Evolutionary conservation across 2,113 vertebrate species (phyloP).

Genomic region (Sialia sialis): DNA sequence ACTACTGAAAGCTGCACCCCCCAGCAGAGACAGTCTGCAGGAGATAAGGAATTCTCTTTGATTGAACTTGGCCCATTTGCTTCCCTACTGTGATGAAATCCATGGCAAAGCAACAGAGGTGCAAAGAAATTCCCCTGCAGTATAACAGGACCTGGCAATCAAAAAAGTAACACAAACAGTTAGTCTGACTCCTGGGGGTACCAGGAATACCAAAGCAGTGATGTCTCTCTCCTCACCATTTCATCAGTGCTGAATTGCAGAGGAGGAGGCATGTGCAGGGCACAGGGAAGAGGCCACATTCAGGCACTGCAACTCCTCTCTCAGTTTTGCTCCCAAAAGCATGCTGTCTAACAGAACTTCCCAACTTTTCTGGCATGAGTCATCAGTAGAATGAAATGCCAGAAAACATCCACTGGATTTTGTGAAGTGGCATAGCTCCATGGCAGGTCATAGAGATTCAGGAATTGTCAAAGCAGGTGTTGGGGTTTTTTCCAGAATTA

Average conservation of each 20-base stretch:
- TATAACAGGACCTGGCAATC: background rate
- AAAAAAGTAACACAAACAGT: background rate
- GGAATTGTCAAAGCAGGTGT: background rate
- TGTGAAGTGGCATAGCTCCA: background rate
- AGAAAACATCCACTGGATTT: background rate
- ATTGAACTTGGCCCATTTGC: background rate
- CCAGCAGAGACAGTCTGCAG: background rate
- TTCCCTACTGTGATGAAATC: background rate
- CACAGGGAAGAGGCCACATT: background rate
- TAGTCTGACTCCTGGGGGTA: background rate
- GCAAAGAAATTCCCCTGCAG: background rate
- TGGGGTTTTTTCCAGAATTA: background rate
- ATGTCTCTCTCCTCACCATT: background rate
- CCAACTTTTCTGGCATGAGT: background rate
- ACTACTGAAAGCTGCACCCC: background rate
- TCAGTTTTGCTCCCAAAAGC: background rate
- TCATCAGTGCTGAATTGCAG: background rate
- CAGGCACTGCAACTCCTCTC: background rate
- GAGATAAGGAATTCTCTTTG: slow-evolving; percentile 16
- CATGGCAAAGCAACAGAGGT: background rate
- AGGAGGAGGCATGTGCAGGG: rapidly evolving
- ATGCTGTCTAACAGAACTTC: background rate
- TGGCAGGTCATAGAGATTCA: background rate
- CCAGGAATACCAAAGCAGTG: background rate
- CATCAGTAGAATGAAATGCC: background rate